A percentile compares a stretch with the other conserved stretches of the same genome.
phyloP scores from a whole-genome alignment of 1,140 invertebrate species.

The Anagrus nilaparvatae region DNA sequence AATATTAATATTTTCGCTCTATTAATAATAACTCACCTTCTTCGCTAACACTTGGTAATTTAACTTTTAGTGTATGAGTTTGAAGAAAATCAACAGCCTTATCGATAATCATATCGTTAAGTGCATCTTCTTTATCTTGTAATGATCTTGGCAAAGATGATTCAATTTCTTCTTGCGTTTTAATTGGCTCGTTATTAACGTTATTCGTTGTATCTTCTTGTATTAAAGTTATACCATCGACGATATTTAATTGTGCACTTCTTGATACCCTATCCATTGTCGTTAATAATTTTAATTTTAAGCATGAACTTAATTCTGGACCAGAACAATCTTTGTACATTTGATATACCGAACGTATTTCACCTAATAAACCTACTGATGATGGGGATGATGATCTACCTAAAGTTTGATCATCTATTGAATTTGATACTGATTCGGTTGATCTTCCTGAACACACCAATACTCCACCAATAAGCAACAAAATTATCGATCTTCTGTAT shows the following conservation, averaged over 20 bases:
- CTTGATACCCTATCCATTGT: slow-evolving; percentile 59
- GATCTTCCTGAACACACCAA: too few species aligned
- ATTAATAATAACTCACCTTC: slow-evolving; percentile 30
- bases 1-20: neutral
- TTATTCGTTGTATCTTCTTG: slow-evolving; percentile 43
- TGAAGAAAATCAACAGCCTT: slow-evolving; percentile 62
- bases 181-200: slow-evolving; percentile 30
- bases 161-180: slow-evolving; percentile 51
- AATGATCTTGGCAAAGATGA: slow-evolving; percentile 57
- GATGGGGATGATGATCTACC: slow-evolving; percentile 29
- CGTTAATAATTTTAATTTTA: slow-evolving; percentile 64
- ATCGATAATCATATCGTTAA: slow-evolving; percentile 64
- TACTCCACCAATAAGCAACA: too few species aligned
- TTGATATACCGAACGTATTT: slow-evolving; percentile 46
- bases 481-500: too few species aligned
- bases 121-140: slow-evolving; percentile 57
- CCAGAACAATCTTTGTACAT: slow-evolving; percentile 66
- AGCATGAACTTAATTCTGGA: slow-evolving; percentile 56
- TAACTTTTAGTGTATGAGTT: slow-evolving; percentile 66
- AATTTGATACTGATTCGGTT: slow-evolving; percentile 35
- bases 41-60: slow-evolving; percentile 50
- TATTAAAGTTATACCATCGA: slow-evolving; percentile 62
- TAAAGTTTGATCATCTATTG: slow-evolving; percentile 38
- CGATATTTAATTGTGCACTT: slow-evolving; percentile 50
- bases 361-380: slow-evolving; percentile 38